These are phyloP conservation scores for Orchesellides sinensis DNA, from an alignment of 2,888 invertebrate species.

Conservation along the genomic window DNA sequence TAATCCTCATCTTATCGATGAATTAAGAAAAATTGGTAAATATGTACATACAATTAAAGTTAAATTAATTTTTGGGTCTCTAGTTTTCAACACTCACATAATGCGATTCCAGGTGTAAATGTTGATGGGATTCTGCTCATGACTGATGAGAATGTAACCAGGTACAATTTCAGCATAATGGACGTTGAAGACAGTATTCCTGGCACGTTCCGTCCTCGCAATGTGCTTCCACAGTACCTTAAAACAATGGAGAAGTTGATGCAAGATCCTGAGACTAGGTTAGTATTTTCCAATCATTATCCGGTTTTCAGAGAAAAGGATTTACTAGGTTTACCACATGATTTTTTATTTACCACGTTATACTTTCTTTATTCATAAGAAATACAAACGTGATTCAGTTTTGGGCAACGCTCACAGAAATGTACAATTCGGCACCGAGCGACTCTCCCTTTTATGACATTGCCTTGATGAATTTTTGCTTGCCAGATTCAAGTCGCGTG, in stretches of 20 bases:
- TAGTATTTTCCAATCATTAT: neutral
- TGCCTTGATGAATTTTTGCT: conserved; percentile 67
- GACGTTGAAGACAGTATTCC: conserved; percentile 71
- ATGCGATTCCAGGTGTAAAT: conserved; percentile 41
- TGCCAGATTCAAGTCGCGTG: conserved; percentile 41
- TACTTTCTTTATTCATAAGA: too few relatives aligned
- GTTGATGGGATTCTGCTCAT: conserved; percentile 70
- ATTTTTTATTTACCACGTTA: too few relatives aligned
- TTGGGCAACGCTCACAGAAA: conserved; percentile 66
- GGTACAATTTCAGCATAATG: conserved; percentile 68
- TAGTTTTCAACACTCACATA: too few relatives aligned
- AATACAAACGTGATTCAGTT: conserved; percentile 56
- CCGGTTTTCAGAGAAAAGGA: neutral
- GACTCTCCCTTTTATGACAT: conserved; percentile 69
- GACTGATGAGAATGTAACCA: conserved; percentile 56
- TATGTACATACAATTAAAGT: too few relatives aligned
- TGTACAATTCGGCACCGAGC: conserved; percentile 58
- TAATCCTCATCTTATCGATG: conserved; percentile 64
- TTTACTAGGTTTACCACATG: neutral
- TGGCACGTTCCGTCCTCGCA: conserved; percentile 62
- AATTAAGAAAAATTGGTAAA: conserved; percentile 67
- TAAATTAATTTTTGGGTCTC: too few relatives aligned
- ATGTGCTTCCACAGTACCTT: conserved; percentile 64
- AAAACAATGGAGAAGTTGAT: conserved; percentile 39
- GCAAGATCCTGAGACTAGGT: conserved; percentile 26